Conservation (phyloP, 2,888 invertebrate genomes). For the Pristionchus fissidentatus region DNA sequence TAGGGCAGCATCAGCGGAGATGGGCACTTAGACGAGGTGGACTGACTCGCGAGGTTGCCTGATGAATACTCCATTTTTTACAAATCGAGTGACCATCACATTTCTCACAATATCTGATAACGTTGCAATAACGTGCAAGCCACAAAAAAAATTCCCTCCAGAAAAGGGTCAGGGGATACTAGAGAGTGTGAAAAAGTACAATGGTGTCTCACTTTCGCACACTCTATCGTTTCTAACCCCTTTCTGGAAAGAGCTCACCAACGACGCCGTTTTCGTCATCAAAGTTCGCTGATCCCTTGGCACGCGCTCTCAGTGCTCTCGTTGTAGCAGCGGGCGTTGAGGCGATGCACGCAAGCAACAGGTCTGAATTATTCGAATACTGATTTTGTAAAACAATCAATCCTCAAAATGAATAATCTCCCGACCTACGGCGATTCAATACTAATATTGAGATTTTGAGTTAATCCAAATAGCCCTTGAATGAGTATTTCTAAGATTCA, state of each 20-base stretch:
- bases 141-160: no score
- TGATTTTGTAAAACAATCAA: not conserved
- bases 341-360: not conserved
- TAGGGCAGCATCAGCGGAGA: conserved; percentile 24
- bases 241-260: not conserved
- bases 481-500: no score
- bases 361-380: not conserved
- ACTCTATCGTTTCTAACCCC: not conserved
- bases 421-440: not conserved
- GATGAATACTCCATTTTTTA: not conserved
- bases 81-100: not conserved
- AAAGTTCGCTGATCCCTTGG: not conserved
- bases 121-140: no score
- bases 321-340: conserved; percentile 7
- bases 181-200: not conserved
- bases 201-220: not conserved
- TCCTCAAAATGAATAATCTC: not conserved
- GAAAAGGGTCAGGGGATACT: no score
- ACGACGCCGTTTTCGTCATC: conserved; percentile 1
- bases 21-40: conserved; percentile 34
- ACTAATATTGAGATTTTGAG: no score
- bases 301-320: conserved; percentile 3
- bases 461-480: no score
- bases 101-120: no score
- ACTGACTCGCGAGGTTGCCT: not conserved